A percentile compares a stretch with the other conserved stretches of the same genome.
Evolutionary conservation across 1,140 invertebrate species (phyloP).

Genomic region (Drosophila sp.): DNA sequence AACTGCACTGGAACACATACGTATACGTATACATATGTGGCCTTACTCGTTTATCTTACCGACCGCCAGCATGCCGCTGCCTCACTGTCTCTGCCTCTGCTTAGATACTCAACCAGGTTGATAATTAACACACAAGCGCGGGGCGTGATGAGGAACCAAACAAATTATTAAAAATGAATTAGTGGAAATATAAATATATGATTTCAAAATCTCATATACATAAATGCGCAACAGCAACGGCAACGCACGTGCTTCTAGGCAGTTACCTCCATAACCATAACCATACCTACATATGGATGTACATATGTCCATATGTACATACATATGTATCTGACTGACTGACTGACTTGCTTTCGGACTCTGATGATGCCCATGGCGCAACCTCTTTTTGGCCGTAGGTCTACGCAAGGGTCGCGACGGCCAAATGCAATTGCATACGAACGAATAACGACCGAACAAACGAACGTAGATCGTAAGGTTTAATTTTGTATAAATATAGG

Average conservation of each 20-base stretch:
- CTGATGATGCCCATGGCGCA: conserved; percentile 55
- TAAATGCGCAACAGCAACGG: conserved; percentile 36
- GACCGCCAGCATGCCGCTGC: conserved; percentile 58
- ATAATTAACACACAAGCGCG: conserved; percentile 80
- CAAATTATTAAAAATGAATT: conserved; percentile 83
- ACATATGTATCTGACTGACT: not conserved
- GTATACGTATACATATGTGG: conserved; percentile 31
- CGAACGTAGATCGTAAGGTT: conserved; percentile 62
- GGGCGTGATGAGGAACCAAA: conserved; percentile 80
- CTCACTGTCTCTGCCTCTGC: conserved; percentile 37
- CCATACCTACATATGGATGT: not conserved
- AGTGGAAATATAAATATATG: conserved; percentile 82
- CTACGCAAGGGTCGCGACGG: conserved; percentile 24
- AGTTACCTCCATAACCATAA: conserved; percentile 25
- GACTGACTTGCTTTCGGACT: conserved; percentile 32
- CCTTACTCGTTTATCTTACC: conserved; percentile 62
- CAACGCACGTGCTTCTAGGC: conserved; percentile 59
- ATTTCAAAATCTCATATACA: conserved; percentile 70
- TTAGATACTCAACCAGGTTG: conserved; percentile 38
- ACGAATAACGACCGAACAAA: not conserved
- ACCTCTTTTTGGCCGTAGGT: conserved; percentile 27
- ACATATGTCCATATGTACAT: not conserved
- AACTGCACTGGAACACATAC: conserved; percentile 10
- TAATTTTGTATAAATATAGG: conserved; percentile 62
- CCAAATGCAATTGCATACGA: conserved; percentile 66